These are phyloP conservation scores for Vireo altiloquus DNA, from an alignment of 2,113 vertebrate genomes.

Conservation along the genomic window DNA sequence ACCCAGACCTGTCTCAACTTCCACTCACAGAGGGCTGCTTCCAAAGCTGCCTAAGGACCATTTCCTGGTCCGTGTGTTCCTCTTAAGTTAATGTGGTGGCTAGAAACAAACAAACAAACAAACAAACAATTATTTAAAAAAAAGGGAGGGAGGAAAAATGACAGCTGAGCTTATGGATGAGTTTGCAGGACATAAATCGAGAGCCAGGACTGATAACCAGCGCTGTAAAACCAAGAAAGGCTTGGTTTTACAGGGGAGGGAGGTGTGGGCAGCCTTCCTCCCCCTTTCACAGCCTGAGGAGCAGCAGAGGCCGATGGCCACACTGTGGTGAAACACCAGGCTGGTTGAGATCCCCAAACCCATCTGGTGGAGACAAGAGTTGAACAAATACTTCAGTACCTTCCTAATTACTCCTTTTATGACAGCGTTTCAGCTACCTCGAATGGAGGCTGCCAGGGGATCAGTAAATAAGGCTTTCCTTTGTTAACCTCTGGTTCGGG, in stretches of 20 bases:
- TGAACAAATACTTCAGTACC: not conserved
- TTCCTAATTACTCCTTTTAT: not conserved
- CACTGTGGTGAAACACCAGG: fast-evolving
- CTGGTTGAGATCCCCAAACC: not conserved
- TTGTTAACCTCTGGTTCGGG: not conserved
- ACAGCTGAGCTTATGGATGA: not conserved
- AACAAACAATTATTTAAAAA: not conserved
- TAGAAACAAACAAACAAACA: not conserved
- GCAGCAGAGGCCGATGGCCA: not conserved
- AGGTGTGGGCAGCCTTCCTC: not conserved
- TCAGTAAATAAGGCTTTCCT: not conserved
- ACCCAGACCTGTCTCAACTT: not conserved
- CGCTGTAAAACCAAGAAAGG: not conserved
- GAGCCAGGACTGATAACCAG: not conserved
- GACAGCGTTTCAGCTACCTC: not conserved
- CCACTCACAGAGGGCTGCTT: not conserved
- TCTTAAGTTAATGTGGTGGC: not conserved
- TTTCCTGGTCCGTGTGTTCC: not conserved
- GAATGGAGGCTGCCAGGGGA: not conserved
- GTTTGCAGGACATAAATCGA: not conserved
- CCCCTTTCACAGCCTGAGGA: not conserved
- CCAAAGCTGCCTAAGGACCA: not conserved
- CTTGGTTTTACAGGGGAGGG: not conserved
- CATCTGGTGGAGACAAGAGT: not conserved
- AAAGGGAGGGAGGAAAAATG: not conserved